phyloP scores from a whole-genome alignment of 1,140 invertebrate genomes.

The Forficula auricularia region DNA sequence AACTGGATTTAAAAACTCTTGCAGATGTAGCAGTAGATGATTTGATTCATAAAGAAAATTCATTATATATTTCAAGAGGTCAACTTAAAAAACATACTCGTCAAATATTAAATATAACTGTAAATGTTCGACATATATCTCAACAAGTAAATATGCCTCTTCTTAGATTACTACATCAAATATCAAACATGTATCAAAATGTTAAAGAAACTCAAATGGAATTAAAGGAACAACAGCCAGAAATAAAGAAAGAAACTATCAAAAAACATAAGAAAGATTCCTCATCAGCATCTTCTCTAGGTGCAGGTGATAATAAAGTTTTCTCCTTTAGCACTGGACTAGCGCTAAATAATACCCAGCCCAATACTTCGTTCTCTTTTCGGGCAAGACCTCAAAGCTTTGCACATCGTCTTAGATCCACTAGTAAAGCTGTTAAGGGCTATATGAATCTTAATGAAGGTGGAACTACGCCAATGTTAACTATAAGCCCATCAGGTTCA shows the following conservation, averaged over 20 bases:
- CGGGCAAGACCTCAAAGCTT: slow-evolving; percentile 65
- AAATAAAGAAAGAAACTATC: slow-evolving; percentile 23
- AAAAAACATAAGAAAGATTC: slow-evolving; percentile 13
- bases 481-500: slow-evolving; percentile 37
- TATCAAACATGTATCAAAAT: slow-evolving; percentile 94
- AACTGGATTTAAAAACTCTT: slow-evolving; percentile 75
- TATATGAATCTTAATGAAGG: slow-evolving; percentile 52
- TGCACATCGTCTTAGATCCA: slow-evolving; percentile 65
- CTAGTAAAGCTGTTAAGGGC: slow-evolving; percentile 61
- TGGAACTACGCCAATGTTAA: slow-evolving; percentile 50
- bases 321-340: too few species aligned
- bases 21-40: slow-evolving; percentile 78
- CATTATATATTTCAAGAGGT: slow-evolving; percentile 65
- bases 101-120: slow-evolving; percentile 70
- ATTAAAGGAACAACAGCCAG: slow-evolving; percentile 50
- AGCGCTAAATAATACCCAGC: slow-evolving; percentile 23
- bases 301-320: neutral
- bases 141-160: slow-evolving; percentile 92
- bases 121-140: slow-evolving; percentile 71
- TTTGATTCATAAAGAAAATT: slow-evolving; percentile 58
- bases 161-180: slow-evolving; percentile 80
- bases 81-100: slow-evolving; percentile 79
- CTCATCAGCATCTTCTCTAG: slow-evolving; percentile 5
- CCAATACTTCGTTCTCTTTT: slow-evolving; percentile 37
- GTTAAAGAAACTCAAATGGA: slow-evolving; percentile 86